Conservation (phyloP, 2,888 invertebrate genomes). For the Lasioglossum lativentre region DNA sequence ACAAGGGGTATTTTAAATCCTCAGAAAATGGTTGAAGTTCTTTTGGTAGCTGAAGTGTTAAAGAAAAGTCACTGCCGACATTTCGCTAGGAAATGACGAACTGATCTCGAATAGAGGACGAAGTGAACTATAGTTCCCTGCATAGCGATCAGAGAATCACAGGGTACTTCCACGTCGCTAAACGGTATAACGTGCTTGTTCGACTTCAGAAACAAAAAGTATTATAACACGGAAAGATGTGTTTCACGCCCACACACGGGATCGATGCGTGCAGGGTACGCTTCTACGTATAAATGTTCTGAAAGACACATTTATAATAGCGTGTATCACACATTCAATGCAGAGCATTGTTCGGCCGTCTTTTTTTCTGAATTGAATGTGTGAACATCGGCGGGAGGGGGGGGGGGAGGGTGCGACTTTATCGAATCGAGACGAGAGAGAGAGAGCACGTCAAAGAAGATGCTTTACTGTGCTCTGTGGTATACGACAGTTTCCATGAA, state of each 20-base stretch:
- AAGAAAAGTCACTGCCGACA: conserved; percentile 12
- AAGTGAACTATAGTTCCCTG: conserved; percentile 22
- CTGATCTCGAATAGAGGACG: conserved; percentile 24
- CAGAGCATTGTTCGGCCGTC: conserved; percentile 14
- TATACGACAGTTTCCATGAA: conserved; percentile 68
- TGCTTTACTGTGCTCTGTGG: conserved; percentile 64
- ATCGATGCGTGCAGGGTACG: conserved; percentile 52
- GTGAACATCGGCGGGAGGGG: conserved; percentile 36
- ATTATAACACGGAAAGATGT: conserved; percentile 58
- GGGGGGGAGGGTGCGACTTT: conserved; percentile 30
- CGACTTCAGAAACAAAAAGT: conserved; percentile 67
- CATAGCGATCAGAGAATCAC: conserved; percentile 9
- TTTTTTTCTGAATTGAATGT: conserved; percentile 43
- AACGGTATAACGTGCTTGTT: conserved; percentile 68
- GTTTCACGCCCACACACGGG: conserved; percentile 58
- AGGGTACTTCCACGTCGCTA: conserved; percentile 46
- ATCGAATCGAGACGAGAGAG: conserved; percentile 46
- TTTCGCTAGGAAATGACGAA: conserved; percentile 3
- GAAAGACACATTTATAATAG: conserved; percentile 54
- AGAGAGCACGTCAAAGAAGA: conserved; percentile 54
- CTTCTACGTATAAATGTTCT: conserved; percentile 61
- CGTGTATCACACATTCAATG: conserved; percentile 52
- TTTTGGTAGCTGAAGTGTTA: neutral
- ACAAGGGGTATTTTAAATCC: neutral
- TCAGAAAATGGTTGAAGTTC: neutral